Conservation (phyloP, 2,113 vertebrate genomes). For the Seriola aureovittata region DNA sequence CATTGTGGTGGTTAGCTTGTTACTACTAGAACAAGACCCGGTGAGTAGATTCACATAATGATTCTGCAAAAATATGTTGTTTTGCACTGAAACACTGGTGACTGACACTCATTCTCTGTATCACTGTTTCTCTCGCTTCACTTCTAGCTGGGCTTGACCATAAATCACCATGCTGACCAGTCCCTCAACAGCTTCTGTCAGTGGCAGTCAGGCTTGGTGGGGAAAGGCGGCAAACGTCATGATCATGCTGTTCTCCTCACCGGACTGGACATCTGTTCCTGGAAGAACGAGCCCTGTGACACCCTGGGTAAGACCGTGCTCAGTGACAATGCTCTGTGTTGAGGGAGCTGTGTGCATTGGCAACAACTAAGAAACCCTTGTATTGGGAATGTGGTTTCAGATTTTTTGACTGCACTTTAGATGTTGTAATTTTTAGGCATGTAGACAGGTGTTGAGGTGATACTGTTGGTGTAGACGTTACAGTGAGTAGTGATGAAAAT, state of each 20-base stretch:
- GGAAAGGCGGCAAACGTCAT: slow-evolving; percentile 94
- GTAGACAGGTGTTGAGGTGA: slow-evolving; percentile 1
- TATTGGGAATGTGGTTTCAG: too few relatives aligned
- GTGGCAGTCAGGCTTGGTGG: slow-evolving; percentile 95
- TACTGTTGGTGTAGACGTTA: background rate
- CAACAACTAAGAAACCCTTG: background rate
- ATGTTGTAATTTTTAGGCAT: slow-evolving; percentile 6
- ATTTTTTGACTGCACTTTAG: background rate
- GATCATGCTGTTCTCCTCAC: slow-evolving; percentile 97
- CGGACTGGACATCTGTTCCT: slow-evolving; percentile 97
- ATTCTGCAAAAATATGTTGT: background rate
- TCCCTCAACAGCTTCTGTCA: slow-evolving; percentile 98
- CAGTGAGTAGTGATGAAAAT: background rate
- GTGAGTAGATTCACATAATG: slow-evolving; percentile 84
- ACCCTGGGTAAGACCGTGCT: slow-evolving; percentile 89
- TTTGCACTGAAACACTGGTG: background rate
- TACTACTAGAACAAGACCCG: slow-evolving; percentile 96
- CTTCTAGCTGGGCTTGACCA: slow-evolving; percentile 89
- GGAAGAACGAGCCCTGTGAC: slow-evolving; percentile 99
- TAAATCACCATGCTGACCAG: slow-evolving; percentile 97
- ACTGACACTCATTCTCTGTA: background rate
- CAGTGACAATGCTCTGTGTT: background rate
- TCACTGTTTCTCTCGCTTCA: background rate
- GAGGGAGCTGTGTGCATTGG: background rate
- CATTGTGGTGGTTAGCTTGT: slow-evolving; percentile 94